Conservation (phyloP, 2,113 vertebrate genomes). For the Gnathonemus longibarbis region DNA sequence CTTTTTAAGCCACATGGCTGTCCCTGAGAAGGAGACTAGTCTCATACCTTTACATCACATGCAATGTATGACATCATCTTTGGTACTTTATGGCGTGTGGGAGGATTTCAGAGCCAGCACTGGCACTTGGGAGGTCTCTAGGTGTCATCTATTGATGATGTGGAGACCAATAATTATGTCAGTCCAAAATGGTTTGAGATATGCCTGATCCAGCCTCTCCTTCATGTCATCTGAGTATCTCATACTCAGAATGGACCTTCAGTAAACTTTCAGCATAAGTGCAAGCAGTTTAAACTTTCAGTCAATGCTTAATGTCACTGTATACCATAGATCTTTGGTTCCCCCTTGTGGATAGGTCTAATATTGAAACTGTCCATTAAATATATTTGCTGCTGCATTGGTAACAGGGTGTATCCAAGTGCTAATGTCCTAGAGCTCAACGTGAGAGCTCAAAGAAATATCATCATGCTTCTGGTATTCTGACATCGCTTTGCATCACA, state of each 20-base stretch:
- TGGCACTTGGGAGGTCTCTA: background rate
- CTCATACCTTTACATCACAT: background rate
- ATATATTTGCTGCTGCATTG: background rate
- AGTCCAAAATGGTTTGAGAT: background rate
- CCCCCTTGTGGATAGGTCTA: slow-evolving; percentile 1
- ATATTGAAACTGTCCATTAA: background rate
- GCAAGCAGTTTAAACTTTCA: background rate
- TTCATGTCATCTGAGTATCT: background rate
- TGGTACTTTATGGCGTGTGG: background rate
- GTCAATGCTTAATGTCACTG: background rate
- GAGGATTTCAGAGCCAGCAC: background rate
- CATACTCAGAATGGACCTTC: background rate
- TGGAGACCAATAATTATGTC: background rate
- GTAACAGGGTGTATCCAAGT: background rate
- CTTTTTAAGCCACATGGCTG: background rate
- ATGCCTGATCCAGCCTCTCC: background rate
- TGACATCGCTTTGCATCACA: background rate
- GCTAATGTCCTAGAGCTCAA: background rate
- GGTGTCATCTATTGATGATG: background rate
- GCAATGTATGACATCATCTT: background rate
- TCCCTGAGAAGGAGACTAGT: background rate
- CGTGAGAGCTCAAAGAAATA: background rate
- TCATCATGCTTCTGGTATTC: background rate
- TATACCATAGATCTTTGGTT: background rate
- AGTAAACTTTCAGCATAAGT: background rate